Evolutionary conservation across 1,140 invertebrate genomes (phyloP), one percentile per base, ranked within the genome.

Genomic region (Anoplolepis gracilipes): DNA sequence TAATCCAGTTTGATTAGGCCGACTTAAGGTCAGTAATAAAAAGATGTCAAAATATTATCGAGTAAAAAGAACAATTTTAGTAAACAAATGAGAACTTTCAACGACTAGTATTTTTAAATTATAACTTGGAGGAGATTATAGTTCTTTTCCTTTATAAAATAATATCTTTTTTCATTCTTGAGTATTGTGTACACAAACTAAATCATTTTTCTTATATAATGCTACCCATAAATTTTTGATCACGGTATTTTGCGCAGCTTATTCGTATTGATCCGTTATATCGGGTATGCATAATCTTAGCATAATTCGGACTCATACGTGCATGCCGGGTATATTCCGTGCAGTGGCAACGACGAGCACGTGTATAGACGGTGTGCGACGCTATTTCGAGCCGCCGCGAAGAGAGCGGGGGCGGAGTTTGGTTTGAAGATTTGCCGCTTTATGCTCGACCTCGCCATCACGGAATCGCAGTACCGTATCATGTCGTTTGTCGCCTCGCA

Each of bases 341-440:
- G 84, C 76, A 81, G 77, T 87, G 2, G 72, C 30, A 69, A 55
- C 42, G 84, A 75, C 59, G 86, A 88, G 92, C 90, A 92, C 92
- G 92, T 92, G 92, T 90, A 90, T 90, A 86, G 88, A 90, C 89
- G 87, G 90, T 89, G 90, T 89, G 89, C 91, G 87, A 76, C 85
- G 91, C 92, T 94, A 94, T 94, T 94, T 94, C 91, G 84, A 90
- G 90, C 88, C n/a, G 42, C 42, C 76, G 33, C 79, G 81, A 85
- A 62, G 86, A 78, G 85, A 88, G 92, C 91, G 94, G 92, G 93
- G 93, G 94, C 93, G 93, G 91, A 84, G 76, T 88, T 92, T 88
- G 79, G 86, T 87, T 92, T 89, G 79, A 91, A 90, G 92, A 88
- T 88, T 88, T 86, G 88, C 88, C 79, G 88, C 91, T 91, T 92